A percentile compares a stretch with the other conserved stretches of the same genome.
These are phyloP conservation scores for Cheilosia pagana DNA, from an alignment of 2,888 invertebrate species.

Conservation along the genomic window DNA sequence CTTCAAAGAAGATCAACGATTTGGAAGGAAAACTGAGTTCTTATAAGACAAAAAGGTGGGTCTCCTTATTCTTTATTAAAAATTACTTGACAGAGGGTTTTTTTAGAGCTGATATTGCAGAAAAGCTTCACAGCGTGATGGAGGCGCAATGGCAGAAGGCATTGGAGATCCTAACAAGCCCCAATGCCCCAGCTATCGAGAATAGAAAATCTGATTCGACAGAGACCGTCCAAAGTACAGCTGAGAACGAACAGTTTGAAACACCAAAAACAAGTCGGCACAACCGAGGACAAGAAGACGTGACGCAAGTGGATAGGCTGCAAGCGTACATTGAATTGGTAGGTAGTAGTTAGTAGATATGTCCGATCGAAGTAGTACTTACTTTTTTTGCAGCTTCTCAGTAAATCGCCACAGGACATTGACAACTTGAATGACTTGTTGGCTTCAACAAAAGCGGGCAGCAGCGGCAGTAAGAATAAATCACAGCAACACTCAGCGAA, in stretches of 20 bases:
- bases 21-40: constrained; percentile 85
- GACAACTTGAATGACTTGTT: constrained; percentile 81
- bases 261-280: constrained; percentile 81
- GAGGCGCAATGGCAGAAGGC: constrained; percentile 92
- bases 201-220: constrained; percentile 74
- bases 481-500: constrained; percentile 68
- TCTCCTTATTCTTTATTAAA: not conserved
- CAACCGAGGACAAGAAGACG: constrained; percentile 77
- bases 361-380: not conserved
- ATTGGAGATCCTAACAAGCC: constrained; percentile 86
- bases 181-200: constrained; percentile 77
- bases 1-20: constrained; percentile 87
- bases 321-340: constrained; percentile 83
- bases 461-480: constrained; percentile 75
- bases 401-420: constrained; percentile 84
- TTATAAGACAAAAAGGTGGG: constrained; percentile 81
- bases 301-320: constrained; percentile 79
- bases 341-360: constrained; percentile 69
- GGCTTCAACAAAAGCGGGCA: constrained; percentile 76
- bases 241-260: constrained; percentile 80
- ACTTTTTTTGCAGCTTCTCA: constrained; percentile 83
- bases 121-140: constrained; percentile 91
- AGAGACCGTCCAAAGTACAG: constrained; percentile 73
- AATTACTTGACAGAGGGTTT: not conserved
- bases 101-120: constrained; percentile 87